Conservation (phyloP, 2,113 vertebrate species). For the Psilopsiagon aymara region DNA sequence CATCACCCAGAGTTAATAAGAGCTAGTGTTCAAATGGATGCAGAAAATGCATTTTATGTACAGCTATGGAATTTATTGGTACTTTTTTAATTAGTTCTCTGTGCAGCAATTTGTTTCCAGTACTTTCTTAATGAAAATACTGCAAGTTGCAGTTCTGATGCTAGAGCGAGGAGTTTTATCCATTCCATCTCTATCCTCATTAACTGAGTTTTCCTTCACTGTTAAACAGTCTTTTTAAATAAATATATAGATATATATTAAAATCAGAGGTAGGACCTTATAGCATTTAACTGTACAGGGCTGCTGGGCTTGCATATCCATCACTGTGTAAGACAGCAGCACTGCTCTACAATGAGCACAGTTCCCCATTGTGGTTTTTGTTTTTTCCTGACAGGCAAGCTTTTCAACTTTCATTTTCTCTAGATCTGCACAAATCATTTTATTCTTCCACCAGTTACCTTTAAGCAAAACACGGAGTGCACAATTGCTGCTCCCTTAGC, state of each 20-base stretch:
- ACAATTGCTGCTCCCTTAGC: neutral
- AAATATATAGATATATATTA: neutral
- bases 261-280: neutral
- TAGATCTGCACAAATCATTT: neutral
- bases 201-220: neutral
- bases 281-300: neutral
- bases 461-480: neutral
- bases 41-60: conserved; percentile 9
- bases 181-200: neutral
- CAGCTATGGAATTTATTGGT: conserved; percentile 6
- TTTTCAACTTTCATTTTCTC: neutral
- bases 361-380: neutral
- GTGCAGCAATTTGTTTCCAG: neutral
- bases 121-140: neutral
- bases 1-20: neutral
- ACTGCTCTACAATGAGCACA: neutral
- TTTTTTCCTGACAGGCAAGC: neutral
- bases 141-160: neutral
- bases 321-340: neutral
- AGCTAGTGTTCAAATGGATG: neutral
- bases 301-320: neutral
- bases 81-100: conserved; percentile 23
- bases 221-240: neutral
- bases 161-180: neutral
- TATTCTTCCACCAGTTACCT: neutral